Conservation (phyloP, 2,888 invertebrate genomes). For the Isotomurus palustris region DNA sequence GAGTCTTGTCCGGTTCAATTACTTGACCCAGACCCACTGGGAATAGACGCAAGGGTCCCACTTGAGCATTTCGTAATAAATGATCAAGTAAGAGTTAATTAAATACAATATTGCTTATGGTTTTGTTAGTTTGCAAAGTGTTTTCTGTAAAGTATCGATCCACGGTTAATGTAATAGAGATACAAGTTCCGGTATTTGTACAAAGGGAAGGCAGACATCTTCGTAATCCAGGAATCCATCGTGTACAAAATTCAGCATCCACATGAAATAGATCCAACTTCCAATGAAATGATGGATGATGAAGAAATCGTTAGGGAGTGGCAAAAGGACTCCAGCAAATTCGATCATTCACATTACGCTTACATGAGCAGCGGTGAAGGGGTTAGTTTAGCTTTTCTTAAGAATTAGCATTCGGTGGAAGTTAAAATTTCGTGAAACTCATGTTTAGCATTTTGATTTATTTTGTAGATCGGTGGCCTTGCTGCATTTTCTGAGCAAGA, state of each 20-base stretch:
- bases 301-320: too few species aligned
- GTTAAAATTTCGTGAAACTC: too few species aligned
- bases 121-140: not conserved
- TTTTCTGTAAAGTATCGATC: not conserved
- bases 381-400: too few species aligned
- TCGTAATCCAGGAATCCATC: not conserved
- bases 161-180: not conserved
- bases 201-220: not conserved
- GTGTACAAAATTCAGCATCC: not conserved
- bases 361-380: too few species aligned
- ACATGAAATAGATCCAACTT: too few species aligned
- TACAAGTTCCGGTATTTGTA: conserved; percentile 1
- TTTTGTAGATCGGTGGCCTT: not conserved
- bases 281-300: too few species aligned
- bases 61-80: conserved; percentile 8
- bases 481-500: not conserved
- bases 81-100: conserved; percentile 6
- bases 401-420: too few species aligned
- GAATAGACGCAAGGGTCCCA: not conserved
- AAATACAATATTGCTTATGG: not conserved
- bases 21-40: conserved; percentile 9
- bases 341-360: too few species aligned
- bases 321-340: too few species aligned
- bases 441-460: too few species aligned
- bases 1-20: conserved; percentile 6